Evolutionary conservation across 2,797 vertebrate genomes (phyloP).

Genomic region (Chiroxiphia lanceolata): DNA sequence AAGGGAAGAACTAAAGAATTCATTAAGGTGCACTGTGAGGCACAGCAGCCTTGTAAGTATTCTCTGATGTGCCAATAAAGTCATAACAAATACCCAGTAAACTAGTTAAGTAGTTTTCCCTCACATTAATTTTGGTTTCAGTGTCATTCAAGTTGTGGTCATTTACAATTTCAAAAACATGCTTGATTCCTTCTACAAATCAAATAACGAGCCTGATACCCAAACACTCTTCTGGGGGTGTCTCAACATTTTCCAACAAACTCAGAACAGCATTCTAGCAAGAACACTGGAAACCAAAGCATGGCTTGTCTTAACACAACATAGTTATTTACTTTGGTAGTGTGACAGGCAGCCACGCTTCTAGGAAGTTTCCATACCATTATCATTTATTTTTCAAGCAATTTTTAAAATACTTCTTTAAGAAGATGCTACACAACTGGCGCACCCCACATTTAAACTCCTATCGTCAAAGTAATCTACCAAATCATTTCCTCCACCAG

Average conservation of each 20-base stretch:
- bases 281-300: neutral
- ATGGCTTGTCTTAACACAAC: neutral
- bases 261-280: neutral
- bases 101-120: neutral
- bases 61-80: conserved; percentile 24
- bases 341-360: neutral
- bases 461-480: neutral
- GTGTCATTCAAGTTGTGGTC: neutral
- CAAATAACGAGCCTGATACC: neutral
- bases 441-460: neutral
- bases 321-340: neutral
- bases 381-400: neutral
- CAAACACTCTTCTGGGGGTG: neutral
- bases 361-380: neutral
- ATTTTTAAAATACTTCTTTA: neutral
- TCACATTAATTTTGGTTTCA: neutral
- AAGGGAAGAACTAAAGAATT: conserved; percentile 31
- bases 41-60: neutral
- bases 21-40: neutral
- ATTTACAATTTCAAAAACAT: neutral
- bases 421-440: neutral
- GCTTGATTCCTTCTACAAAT: neutral
- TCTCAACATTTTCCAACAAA: neutral
- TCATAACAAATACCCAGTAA: conserved; percentile 28
- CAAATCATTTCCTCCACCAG: conserved; percentile 29